Conservation (phyloP, 1,140 invertebrate species). For the Tetragnatha versicolor region DNA sequence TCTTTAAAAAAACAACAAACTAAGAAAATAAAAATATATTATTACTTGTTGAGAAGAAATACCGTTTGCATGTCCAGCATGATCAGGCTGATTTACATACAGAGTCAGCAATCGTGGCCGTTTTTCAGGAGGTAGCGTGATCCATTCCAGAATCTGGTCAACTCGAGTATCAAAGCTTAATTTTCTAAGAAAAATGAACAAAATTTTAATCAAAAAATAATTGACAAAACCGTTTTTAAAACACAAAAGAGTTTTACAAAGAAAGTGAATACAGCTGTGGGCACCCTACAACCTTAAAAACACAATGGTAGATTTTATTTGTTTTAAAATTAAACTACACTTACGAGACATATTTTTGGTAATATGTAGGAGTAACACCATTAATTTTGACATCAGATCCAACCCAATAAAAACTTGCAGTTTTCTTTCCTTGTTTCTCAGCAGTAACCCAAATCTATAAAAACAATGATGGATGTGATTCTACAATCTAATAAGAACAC, state of each 20-base stretch:
- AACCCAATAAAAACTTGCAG: conserved; percentile 64
- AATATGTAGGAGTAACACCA: conserved; percentile 61
- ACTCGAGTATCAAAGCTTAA: conserved; percentile 28
- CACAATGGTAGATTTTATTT: no score
- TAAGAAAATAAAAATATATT: no score
- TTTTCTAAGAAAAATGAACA: conserved; percentile 11
- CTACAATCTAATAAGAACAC: background rate
- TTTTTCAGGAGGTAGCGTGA: conserved; percentile 48
- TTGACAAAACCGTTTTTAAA: no score
- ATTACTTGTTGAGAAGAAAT: no score
- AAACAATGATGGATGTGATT: background rate
- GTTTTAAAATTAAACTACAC: background rate
- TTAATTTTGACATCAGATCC: conserved; percentile 65
- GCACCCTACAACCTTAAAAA: background rate
- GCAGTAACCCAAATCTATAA: conserved; percentile 56
- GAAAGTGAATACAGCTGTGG: no score
- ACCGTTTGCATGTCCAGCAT: conserved; percentile 60
- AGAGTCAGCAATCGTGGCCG: conserved; percentile 54
- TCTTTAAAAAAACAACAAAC: no score
- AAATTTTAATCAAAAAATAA: no score
- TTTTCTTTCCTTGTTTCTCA: conserved; percentile 60
- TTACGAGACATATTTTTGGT: conserved; percentile 58
- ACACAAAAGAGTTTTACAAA: no score
- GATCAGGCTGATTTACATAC: conserved; percentile 60
- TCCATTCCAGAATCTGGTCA: conserved; percentile 43